These are phyloP conservation scores for Myotis vivesi DNA, from an alignment of 2,797 vertebrate species.

Conservation along the genomic window DNA sequence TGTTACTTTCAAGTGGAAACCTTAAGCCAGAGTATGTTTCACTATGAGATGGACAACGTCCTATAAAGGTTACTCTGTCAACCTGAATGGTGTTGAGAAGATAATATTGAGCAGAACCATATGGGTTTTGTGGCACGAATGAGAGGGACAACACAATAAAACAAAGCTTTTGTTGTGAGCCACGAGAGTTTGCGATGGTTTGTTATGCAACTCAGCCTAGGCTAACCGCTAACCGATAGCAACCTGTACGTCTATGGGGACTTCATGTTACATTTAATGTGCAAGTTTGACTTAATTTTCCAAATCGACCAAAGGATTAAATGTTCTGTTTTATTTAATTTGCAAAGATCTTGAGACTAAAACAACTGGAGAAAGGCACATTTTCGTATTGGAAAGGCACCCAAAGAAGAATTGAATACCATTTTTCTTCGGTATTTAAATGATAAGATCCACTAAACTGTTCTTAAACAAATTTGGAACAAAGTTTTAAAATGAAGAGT, in stretches of 20 bases:
- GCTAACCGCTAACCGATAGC: neutral
- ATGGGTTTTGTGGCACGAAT: neutral
- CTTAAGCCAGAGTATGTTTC: neutral
- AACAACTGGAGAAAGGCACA: neutral
- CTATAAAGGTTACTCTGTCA: neutral
- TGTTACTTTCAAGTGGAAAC: neutral
- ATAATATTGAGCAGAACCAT: neutral
- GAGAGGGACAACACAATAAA: neutral
- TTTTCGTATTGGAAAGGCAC: neutral
- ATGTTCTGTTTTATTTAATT: neutral
- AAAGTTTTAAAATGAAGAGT: constrained; percentile 24
- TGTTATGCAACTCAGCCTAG: neutral
- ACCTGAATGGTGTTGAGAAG: neutral
- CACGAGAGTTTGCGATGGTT: neutral
- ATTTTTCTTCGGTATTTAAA: neutral
- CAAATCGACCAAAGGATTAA: neutral
- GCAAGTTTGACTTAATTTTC: neutral
- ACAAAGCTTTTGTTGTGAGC: neutral
- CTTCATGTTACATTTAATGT: neutral
- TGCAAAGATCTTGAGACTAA: neutral
- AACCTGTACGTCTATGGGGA: neutral
- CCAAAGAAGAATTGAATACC: neutral
- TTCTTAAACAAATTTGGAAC: neutral
- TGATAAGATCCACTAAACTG: neutral
- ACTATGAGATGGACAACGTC: neutral